A percentile compares a stretch with the other conserved stretches of the same genome.
Conservation (phyloP, 1,140 invertebrate genomes). For the Steinernema feltiae region DNA sequence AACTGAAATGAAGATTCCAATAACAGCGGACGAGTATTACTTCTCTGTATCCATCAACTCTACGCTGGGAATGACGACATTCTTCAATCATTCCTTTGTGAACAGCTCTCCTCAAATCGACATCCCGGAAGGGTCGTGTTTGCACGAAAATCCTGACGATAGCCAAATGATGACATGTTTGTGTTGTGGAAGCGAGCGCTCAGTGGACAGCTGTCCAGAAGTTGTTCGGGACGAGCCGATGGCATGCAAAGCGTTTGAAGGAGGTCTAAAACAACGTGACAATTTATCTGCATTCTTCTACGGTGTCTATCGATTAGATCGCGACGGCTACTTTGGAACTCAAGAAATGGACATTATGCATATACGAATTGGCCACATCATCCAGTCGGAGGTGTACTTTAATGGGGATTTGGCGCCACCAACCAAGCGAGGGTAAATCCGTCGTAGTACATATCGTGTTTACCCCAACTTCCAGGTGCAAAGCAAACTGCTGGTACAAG, state of each 20-base stretch:
- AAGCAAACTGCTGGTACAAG: slow-evolving; percentile 8
- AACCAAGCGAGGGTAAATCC: neutral
- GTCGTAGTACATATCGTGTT: neutral
- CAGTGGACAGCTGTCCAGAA: neutral
- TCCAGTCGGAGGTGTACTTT: neutral
- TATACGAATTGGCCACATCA: neutral
- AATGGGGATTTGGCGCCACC: neutral
- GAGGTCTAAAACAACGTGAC: neutral
- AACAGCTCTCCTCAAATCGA: neutral
- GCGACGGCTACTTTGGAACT: neutral
- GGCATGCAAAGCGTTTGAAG: neutral
- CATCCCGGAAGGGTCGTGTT: neutral
- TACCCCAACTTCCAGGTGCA: neutral
- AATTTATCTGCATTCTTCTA: neutral
- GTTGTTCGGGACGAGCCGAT: neutral
- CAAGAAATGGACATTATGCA: neutral
- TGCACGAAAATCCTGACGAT: neutral
- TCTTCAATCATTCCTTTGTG: neutral
- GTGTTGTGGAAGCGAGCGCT: neutral
- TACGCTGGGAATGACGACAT: neutral
- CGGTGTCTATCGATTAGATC: neutral
- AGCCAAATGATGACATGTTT: neutral
- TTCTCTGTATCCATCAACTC: neutral
- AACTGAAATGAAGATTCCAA: neutral
- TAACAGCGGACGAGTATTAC: neutral